These are phyloP conservation scores for Pseudomugil tenellus DNA, from an alignment of 2,797 vertebrate genomes.

Conservation along the genomic window DNA sequence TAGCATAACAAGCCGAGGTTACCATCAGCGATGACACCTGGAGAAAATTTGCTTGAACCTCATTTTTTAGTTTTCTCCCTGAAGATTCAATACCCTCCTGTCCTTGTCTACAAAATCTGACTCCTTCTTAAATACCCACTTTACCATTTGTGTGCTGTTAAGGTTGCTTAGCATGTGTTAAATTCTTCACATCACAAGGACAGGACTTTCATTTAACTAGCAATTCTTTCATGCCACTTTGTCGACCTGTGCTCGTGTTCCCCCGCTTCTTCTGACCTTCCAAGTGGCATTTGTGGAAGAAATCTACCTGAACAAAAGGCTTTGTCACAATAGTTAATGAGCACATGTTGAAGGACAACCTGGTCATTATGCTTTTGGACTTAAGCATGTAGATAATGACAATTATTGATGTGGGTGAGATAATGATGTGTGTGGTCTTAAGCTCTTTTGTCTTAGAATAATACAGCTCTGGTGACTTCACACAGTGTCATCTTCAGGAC, in stretches of 20 bases:
- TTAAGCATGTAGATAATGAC: conserved; percentile 52
- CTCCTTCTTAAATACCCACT: conserved; percentile 25
- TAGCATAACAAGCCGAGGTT: conserved; percentile 46
- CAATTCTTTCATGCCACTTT: conserved; percentile 23
- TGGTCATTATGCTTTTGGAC: conserved; percentile 59
- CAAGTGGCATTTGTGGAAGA: conserved; percentile 58
- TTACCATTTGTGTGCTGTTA: conserved; percentile 2
- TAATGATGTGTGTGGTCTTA: conserved; percentile 35
- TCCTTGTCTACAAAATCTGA: conserved; percentile 41
- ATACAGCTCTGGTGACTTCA: conserved; percentile 17
- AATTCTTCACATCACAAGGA: not conserved
- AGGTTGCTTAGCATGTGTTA: conserved; percentile 4
- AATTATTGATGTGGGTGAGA: conserved; percentile 49
- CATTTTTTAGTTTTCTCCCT: conserved; percentile 33
- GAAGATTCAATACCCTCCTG: conserved; percentile 38
- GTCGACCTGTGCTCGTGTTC: conserved; percentile 35
- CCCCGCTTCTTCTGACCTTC: conserved; percentile 55
- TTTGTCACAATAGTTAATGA: conserved; percentile 69
- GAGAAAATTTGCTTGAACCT: conserved; percentile 48
- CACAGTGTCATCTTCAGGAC: not conserved
- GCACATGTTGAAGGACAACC: conserved; percentile 61
- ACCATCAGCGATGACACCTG: conserved; percentile 63
- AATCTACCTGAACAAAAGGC: conserved; percentile 57
- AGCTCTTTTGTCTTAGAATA: conserved; percentile 14
- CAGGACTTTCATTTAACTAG: conserved; percentile 29